Evolutionary conservation across 2,888 invertebrate species (phyloP).

Genomic region (Philopedon plagiatum): DNA sequence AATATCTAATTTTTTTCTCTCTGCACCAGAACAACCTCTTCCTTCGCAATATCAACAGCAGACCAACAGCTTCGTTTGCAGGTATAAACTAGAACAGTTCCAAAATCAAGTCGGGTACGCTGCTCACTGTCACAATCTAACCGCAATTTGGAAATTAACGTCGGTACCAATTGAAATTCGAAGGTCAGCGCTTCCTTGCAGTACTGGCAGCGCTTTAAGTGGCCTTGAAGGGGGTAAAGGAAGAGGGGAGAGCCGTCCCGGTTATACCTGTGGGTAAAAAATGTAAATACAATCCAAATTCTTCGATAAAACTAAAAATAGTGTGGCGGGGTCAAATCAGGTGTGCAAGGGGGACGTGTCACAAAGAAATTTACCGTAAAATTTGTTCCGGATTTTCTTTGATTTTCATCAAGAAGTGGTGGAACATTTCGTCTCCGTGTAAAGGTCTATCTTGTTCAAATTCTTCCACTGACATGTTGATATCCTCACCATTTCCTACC

Average conservation of each 20-base stretch:
- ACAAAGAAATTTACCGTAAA: no score
- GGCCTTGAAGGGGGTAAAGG: slow-evolving; percentile 76
- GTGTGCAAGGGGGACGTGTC: no score
- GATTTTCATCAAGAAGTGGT: slow-evolving; percentile 82
- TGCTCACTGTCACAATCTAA: slow-evolving; percentile 72
- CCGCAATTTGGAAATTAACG: slow-evolving; percentile 80
- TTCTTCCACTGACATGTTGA: slow-evolving; percentile 71
- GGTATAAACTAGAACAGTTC: slow-evolving; percentile 88
- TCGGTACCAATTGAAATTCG: slow-evolving; percentile 89
- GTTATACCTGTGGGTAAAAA: slow-evolving; percentile 76
- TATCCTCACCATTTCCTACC: neutral
- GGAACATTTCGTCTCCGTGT: slow-evolving; percentile 88
- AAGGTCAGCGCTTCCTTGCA: slow-evolving; percentile 82
- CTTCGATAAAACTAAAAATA: no score
- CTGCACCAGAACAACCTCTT: slow-evolving; percentile 84
- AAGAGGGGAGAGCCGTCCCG: slow-evolving; percentile 73
- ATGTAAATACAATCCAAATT: no score
- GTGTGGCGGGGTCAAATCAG: no score
- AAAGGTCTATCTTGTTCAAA: slow-evolving; percentile 86
- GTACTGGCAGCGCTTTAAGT: slow-evolving; percentile 74
- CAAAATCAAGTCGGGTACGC: slow-evolving; percentile 80
- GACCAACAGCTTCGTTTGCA: slow-evolving; percentile 91
- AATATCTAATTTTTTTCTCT: slow-evolving; percentile 72
- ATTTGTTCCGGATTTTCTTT: slow-evolving; percentile 86
- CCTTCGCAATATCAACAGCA: slow-evolving; percentile 75